phyloP scores from a whole-genome alignment of 1,140 invertebrate genomes.

The Cydia strobilella region DNA sequence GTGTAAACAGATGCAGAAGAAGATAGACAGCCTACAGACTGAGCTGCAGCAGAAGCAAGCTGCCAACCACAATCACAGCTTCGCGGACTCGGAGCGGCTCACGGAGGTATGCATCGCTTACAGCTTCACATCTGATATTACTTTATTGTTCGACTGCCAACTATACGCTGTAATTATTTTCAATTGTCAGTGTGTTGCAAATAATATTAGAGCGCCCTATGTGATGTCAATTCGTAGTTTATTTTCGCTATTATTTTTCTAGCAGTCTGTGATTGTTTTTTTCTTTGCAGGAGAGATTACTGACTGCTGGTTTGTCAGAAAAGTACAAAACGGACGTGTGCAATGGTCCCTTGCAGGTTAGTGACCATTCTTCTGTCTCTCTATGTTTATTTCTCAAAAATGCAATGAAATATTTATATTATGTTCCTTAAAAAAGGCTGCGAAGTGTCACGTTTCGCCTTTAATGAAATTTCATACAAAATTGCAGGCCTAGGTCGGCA shows the following conservation, averaged over 20 bases:
- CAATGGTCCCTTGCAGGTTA: constrained; percentile 68
- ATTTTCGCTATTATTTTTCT: neutral
- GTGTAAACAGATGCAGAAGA: constrained; percentile 65
- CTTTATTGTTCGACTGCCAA: neutral
- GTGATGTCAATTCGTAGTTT: constrained; percentile 1
- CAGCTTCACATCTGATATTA: constrained; percentile 21
- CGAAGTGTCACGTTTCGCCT: too few relatives aligned
- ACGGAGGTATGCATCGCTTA: constrained; percentile 50
- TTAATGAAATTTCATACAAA: too few relatives aligned
- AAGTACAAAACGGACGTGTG: constrained; percentile 53
- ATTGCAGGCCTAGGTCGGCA: too few relatives aligned
- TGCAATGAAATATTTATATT: too few relatives aligned
- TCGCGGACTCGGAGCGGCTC: constrained; percentile 65
- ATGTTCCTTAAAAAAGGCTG: too few relatives aligned
- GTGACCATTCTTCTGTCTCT: neutral
- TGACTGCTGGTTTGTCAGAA: constrained; percentile 56
- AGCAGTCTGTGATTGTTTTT: constrained; percentile 7
- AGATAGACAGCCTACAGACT: constrained; percentile 60
- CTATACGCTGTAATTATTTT: too few relatives aligned
- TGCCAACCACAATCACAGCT: constrained; percentile 58
- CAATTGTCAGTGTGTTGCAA: too few relatives aligned
- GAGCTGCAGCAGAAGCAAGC: constrained; percentile 56
- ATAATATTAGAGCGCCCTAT: too few relatives aligned
- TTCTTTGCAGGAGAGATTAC: constrained; percentile 58
- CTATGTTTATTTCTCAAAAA: too few relatives aligned